phyloP scores from a whole-genome alignment of 2,888 invertebrate genomes.

The Hemaris fuciformis region DNA sequence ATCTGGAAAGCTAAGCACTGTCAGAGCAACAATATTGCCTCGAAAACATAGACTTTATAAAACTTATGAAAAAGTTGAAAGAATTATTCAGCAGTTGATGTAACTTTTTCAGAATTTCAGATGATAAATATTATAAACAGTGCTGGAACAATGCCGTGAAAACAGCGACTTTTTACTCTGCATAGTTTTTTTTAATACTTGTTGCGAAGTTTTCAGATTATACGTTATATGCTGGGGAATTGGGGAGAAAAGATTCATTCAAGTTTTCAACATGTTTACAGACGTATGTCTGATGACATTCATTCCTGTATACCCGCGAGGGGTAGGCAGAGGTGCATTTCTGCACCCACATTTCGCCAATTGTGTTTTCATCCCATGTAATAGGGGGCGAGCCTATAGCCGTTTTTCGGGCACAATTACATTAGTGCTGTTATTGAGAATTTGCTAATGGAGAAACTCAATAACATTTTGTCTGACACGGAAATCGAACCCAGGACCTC shows the following conservation, averaged over 20 bases:
- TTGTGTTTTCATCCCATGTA: too few relatives aligned
- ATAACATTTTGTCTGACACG: too few relatives aligned
- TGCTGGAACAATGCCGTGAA: background rate
- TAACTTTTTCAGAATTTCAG: background rate
- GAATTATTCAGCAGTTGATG: slow-evolving; percentile 1
- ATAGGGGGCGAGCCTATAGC: too few relatives aligned
- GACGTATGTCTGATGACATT: too few relatives aligned
- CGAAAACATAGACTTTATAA: background rate
- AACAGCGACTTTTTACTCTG: background rate
- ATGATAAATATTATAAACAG: slow-evolving; percentile 1
- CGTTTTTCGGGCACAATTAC: too few relatives aligned
- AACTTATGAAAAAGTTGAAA: background rate
- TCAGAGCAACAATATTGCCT: background rate
- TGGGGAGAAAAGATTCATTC: background rate
- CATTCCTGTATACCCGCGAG: too few relatives aligned
- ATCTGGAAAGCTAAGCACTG: background rate
- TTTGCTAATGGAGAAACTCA: too few relatives aligned
- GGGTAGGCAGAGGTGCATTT: too few relatives aligned
- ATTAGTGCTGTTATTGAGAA: too few relatives aligned
- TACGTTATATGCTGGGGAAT: background rate
- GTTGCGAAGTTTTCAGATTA: background rate
- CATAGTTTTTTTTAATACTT: background rate
- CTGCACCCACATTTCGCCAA: too few relatives aligned
- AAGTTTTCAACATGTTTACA: background rate
- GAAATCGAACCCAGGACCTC: too few relatives aligned